Base-by-base conservation (phyloP, 2,113 vertebrate species). In the Stigmatopora nigra region DNA sequence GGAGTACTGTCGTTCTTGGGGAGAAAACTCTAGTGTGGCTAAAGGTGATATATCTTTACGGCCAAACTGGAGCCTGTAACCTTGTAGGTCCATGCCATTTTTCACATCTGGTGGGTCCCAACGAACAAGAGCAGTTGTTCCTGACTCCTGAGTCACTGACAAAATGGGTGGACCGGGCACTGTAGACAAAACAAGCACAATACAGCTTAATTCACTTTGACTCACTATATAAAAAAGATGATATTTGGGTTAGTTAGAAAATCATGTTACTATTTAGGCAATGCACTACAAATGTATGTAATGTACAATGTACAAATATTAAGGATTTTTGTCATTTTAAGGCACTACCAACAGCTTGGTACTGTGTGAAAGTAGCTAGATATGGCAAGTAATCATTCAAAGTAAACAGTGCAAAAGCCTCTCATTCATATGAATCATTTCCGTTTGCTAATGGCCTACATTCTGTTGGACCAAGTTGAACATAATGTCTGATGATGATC, bases 31-130 rank as follows among this genome's bases (percentile, higher is more conserved):
- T 86, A 99, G 73, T 0, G 93, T 95, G 64, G 93, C 92, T 78
- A 94, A 87, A 1, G 94, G 93, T 0, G 78, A 67, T 0, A 92
- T 71, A 48, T 98, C 95, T 77, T 92, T 90, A 17, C 95, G 93
- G 80, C 96, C 95, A 10, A 97, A 95, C 83, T 95, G 94, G 22
- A 99, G 92, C 20, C 94, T 91, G 86, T 96, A 98, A 75, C 97
- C 95, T 73, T 94, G 84, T 64, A 98, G 89, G 72, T 93, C 91
- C 82, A 92, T 89, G 69, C 92, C 91, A 0, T 89, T 89, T 3
- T 90, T 89, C 19, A 92, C 87, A 69, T 94, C 94, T n/a, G 69
- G 93, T 82, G 78, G 89, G 78, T 93, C 91, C 97, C 97, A 99
- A 53, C 89, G 93, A 67, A 94, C 92, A 79, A 93, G 76, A 3